Conservation (phyloP, 1,140 invertebrate species). For the Idris sp. region DNA sequence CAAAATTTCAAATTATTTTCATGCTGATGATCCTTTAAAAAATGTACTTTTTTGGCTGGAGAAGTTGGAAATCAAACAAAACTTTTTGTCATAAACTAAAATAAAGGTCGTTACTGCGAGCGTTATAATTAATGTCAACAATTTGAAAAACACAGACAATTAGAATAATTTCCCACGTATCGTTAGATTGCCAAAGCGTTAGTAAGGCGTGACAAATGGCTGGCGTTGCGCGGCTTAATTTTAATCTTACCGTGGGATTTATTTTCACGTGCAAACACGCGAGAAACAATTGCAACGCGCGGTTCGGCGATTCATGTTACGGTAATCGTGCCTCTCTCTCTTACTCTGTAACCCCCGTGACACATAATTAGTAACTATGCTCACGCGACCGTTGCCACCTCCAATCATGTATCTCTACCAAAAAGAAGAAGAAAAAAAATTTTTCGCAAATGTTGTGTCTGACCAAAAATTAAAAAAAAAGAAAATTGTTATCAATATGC, state of each 20-base stretch:
- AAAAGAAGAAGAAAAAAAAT: too few relatives aligned
- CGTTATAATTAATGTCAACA: constrained; percentile 52
- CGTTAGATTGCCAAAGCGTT: constrained; percentile 62
- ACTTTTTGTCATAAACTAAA: too few relatives aligned
- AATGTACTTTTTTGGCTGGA: too few relatives aligned
- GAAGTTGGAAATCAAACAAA: too few relatives aligned
- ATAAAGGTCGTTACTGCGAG: constrained; percentile 25
- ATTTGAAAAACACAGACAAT: constrained; percentile 57
- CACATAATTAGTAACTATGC: constrained; percentile 59
- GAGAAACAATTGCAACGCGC: constrained; percentile 62
- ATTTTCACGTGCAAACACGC: constrained; percentile 65
- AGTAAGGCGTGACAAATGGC: constrained; percentile 64
- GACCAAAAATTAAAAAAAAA: too few relatives aligned
- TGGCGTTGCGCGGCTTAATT: constrained; percentile 62
- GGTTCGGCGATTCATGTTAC: constrained; percentile 63
- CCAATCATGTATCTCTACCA: constrained; percentile 11
- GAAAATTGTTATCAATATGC: constrained; percentile 20
- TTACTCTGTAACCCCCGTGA: constrained; percentile 60
- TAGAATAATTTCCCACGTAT: constrained; percentile 64
- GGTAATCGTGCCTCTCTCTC: constrained; percentile 63
- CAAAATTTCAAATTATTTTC: too few relatives aligned
- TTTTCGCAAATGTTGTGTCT: too few relatives aligned
- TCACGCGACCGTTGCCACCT: constrained; percentile 61
- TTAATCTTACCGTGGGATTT: constrained; percentile 63
- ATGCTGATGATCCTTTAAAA: too few relatives aligned